Base-by-base conservation (phyloP, 2,888 invertebrate species). In the Eugnorisma glareosa region DNA sequence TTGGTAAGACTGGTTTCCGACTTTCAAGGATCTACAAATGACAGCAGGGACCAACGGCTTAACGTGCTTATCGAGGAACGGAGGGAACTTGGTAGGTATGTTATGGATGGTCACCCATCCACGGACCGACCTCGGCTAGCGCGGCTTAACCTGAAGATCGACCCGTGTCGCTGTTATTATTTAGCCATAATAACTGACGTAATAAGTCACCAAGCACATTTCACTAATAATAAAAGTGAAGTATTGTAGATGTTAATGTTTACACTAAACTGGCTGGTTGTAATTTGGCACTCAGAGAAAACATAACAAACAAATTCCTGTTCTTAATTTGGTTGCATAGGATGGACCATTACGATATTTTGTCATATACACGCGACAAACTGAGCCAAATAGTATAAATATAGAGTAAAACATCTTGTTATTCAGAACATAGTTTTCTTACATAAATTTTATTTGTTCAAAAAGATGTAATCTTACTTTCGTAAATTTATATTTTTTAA, bases 241-340 rank as follows among this genome's bases (percentile, higher is more conserved):
- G 18, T 0, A 67, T 18, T 6, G 18, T 45, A 45, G 10, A 5
- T 37, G 63, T 63, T 63, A 21, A 54, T 13, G 51, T 73, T 48
- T 48, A 48, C 21, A 48, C 48, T 48, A 7, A 8, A 21, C n/a
- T 21, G 48, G 18, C 45, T 43, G 13, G 31, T 54, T 43, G 45
- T n/a, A 21, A 71, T 59, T 74, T 54, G 43, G 43, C 63, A 75
- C 43, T 35, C 35, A 24, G n/a, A 13, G n/a, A 54, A 54, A n/a
- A 28, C 5, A 11, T 54, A 54, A 13, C 13, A 28, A 63, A 63
- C 7, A 37, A 37, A 61, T 35, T 35, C 7, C 7, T 37, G n/a
- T 64, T 63, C 43, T 64, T 64, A 77, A n/a, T 77, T 79, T 57
- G 8, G n/a, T 40, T 31, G 63, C 67, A 61, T 43, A 31, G 40